phyloP scores from a whole-genome alignment of 2,113 vertebrate genomes.

The cat (Felis catus) region F.catus_Fca126_mat1.0 CM031416.1:40637501-40638000 shows the following conservation, averaged over 20 bases:
- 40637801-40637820: neutral
- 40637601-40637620: neutral
- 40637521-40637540: neutral
- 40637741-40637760: neutral
- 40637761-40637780: neutral
- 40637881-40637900: neutral
- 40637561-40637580: neutral
- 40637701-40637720: neutral
- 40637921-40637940: neutral
- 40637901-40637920: neutral
- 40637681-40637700: neutral
- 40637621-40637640: neutral
- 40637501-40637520: neutral
- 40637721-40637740: neutral
- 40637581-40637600: neutral
- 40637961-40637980: neutral
- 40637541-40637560: conserved; percentile 12
- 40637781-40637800: conserved; percentile 12
- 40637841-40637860: neutral
- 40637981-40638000: neutral
- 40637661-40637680: neutral
- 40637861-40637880: neutral
- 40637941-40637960: neutral
- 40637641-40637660: neutral
- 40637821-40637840: neutral